Evolutionary conservation across 1,140 invertebrate genomes (phyloP).

Genomic region (Saccostrea echinata): DNA sequence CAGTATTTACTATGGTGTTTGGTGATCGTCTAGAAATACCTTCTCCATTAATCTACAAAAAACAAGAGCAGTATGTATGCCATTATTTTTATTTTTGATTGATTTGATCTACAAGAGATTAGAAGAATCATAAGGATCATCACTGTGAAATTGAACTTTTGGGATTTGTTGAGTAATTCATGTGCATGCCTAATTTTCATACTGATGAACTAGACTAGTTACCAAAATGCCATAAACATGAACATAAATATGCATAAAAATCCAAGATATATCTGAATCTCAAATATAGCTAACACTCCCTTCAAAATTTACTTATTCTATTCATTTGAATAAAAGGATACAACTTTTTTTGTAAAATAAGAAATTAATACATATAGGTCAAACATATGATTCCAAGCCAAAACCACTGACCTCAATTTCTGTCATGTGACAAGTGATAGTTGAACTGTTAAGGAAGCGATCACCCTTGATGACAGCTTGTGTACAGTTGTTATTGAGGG

Average conservation of each 20-base stretch:
- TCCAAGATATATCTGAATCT: too few species aligned
- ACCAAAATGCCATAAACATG: too few species aligned
- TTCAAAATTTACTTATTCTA: conserved; percentile 3
- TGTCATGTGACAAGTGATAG: conserved; percentile 59
- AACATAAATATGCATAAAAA: too few species aligned
- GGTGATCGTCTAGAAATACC: conserved; percentile 19
- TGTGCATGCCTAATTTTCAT: too few species aligned
- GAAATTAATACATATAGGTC: conserved; percentile 5
- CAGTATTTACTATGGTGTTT: background rate
- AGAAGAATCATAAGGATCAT: too few species aligned
- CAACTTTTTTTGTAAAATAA: background rate
- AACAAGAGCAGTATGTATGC: conserved; percentile 4
- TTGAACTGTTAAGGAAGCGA: conserved; percentile 54
- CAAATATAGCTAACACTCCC: background rate
- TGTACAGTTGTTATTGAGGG: conserved; percentile 50
- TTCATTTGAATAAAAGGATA: conserved; percentile 18
- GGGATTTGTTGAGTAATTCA: too few species aligned
- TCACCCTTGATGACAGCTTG: conserved; percentile 50
- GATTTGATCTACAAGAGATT: too few species aligned
- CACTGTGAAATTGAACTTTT: too few species aligned
- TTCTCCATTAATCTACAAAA: conserved; percentile 48
- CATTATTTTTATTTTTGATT: too few species aligned
- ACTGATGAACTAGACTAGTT: too few species aligned
- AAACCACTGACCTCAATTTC: conserved; percentile 57
- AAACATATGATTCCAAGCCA: background rate